Conservation (phyloP, 2,888 invertebrate genomes). For the Caenorhabditis angaria region DNA sequence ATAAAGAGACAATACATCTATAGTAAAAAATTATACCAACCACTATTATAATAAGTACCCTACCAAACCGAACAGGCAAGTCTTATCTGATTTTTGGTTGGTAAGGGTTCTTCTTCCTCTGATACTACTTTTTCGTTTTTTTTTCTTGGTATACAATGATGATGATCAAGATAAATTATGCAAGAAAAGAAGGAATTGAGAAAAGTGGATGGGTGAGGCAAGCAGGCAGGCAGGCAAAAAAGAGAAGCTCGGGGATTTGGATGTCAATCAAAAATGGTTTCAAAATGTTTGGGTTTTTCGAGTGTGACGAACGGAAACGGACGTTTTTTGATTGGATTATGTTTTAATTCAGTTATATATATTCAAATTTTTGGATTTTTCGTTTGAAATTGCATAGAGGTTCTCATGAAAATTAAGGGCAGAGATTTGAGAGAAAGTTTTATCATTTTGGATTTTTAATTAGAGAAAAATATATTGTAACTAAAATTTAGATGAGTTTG, state of each 20-base stretch:
- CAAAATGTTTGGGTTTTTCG: conserved; percentile 10
- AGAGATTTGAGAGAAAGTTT: background rate
- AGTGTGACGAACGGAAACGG: conserved; percentile 2
- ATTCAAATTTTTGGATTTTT: background rate
- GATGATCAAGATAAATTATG: conserved; percentile 34
- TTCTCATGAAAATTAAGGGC: background rate
- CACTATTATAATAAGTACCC: conserved; percentile 2
- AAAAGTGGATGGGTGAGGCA: conserved; percentile 11
- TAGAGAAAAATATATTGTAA: too few relatives aligned
- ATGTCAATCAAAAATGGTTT: conserved; percentile 44
- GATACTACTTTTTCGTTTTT: conserved; percentile 25
- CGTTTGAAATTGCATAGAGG: background rate
- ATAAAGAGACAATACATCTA: conserved; percentile 8
- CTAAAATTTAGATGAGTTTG: too few relatives aligned
- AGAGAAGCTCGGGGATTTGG: conserved; percentile 28
- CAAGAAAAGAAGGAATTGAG: conserved; percentile 28
- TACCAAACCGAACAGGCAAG: background rate
- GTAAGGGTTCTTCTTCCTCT: too few relatives aligned
- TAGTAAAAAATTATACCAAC: background rate
- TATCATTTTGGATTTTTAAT: too few relatives aligned
- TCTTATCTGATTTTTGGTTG: conserved; percentile 31
- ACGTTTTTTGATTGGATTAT: conserved; percentile 2
- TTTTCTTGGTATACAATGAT: background rate
- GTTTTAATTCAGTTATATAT: background rate
- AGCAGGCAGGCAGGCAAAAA: conserved; percentile 3